Evolutionary conservation across 2,888 invertebrate species (phyloP), one percentile per base, ranked within the genome.

Genomic region (Luperina testacea): DNA sequence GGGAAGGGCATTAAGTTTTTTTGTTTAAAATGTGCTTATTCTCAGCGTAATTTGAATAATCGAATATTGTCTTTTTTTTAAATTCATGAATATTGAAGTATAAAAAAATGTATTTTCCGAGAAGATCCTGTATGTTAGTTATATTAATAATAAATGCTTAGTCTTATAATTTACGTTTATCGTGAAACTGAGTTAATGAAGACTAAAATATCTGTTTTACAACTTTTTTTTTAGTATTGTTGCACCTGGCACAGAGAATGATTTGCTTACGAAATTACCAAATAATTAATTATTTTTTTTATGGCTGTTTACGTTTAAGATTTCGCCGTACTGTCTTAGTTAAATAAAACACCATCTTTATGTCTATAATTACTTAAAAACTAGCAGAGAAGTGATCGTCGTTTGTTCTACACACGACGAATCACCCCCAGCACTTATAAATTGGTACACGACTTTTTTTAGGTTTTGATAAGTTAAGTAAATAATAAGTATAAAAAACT

Each of bases 401-500:
- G 1, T 69, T 69, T 69, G 11, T 51, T 68, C 0, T 24, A 9
- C 8, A 11, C 8, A 11, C 9, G 9, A 24, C 17, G n/a, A n/a
- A 27, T 27, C 68, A 48, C 27, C 20, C 27, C 48, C 27, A 38
- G 20, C 68, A 20, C 20, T 27, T 69, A 8, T 32, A 24, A 2
- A 0, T 32, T 32, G 8, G 3, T 20, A 27, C 5, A 32, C 59
- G 9, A 17, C 32, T 32, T 57, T 6, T 42, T 8, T 2, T 17
- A 24, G 24, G 9, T 38, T 61, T 51, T 13, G 4, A 3, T 48
- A 13, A 2, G 6, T 15, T 38, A 32, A 11, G 59, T 9, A 51
- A 78, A 61, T 42, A 59, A 51, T 42, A 61, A 51, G 17, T 61
- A 2, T 53, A n/a, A 61, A 61, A 38, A 77, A 67, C 17, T 48